phyloP scores from a whole-genome alignment of 2,113 vertebrate genomes.

The Poeciliopsis prolifica region DNA sequence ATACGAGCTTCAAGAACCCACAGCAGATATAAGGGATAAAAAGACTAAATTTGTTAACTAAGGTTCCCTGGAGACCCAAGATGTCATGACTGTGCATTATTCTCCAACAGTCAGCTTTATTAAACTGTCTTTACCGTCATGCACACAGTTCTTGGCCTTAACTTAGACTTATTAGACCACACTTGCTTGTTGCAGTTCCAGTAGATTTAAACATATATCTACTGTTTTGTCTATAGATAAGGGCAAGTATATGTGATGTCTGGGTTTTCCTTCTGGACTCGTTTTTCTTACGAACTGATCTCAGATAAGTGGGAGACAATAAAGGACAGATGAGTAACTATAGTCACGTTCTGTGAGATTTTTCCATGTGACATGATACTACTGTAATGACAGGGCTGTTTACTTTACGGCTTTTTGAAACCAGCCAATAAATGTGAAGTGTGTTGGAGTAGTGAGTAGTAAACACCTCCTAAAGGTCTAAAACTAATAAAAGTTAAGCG shows the following conservation, averaged over 20 bases:
- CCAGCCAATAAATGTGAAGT: not conserved
- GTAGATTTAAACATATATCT: not conserved
- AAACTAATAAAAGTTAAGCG: not conserved
- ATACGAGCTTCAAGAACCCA: too few species aligned
- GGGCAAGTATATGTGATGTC: not conserved
- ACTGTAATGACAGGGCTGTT: not conserved
- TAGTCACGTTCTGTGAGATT: not conserved
- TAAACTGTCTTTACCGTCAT: too few species aligned
- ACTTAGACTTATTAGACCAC: too few species aligned
- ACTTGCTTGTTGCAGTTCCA: not conserved
- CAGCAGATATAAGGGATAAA: not conserved
- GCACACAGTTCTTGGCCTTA: too few species aligned
- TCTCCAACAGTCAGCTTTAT: not conserved
- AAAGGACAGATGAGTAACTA: not conserved
- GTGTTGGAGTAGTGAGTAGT: not conserved
- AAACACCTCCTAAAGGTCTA: not conserved
- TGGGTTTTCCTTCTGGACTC: not conserved
- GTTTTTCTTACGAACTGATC: not conserved
- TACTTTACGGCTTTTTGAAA: not conserved
- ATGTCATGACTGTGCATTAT: not conserved
- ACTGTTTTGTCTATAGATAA: not conserved
- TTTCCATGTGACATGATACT: not conserved
- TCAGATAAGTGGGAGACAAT: not conserved
- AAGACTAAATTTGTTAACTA: not conserved
- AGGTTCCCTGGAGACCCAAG: not conserved